Evolutionary conservation across 2,113 vertebrate genomes (phyloP).

Genomic region (Plecturocebus donacophilus): DNA sequence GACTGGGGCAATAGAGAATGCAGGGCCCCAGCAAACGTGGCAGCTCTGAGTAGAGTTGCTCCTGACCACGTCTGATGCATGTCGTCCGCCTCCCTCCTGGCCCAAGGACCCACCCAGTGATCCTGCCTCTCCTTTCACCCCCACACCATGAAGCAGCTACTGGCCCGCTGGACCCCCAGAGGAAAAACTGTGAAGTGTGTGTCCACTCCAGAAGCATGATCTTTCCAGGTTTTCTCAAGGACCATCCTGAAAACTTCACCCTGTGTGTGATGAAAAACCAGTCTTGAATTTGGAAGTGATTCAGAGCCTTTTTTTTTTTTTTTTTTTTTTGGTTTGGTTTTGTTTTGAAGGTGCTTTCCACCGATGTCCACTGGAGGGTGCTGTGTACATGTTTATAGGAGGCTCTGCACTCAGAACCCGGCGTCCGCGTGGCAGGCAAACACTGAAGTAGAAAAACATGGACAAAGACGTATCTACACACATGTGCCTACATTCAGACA

Average conservation of each 20-base stretch:
- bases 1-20: background rate
- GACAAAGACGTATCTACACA: constrained; percentile 67
- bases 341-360: background rate
- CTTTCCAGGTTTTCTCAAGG: background rate
- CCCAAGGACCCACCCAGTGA: background rate
- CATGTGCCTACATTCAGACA: background rate
- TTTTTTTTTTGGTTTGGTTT: background rate
- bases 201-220: background rate
- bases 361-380: constrained; percentile 65
- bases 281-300: background rate
- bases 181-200: background rate
- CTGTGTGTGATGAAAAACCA: fast-evolving
- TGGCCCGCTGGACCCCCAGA: background rate
- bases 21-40: background rate
- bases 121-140: background rate
- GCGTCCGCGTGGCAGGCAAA: background rate
- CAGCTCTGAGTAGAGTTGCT: background rate
- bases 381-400: constrained; percentile 56
- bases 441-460: background rate
- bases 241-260: background rate
- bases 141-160: background rate
- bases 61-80: background rate
- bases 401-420: background rate
- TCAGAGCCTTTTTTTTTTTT: background rate
- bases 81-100: background rate